phyloP scores from a whole-genome alignment of 2,113 vertebrate species.

The Spilogale gracilis region DNA sequence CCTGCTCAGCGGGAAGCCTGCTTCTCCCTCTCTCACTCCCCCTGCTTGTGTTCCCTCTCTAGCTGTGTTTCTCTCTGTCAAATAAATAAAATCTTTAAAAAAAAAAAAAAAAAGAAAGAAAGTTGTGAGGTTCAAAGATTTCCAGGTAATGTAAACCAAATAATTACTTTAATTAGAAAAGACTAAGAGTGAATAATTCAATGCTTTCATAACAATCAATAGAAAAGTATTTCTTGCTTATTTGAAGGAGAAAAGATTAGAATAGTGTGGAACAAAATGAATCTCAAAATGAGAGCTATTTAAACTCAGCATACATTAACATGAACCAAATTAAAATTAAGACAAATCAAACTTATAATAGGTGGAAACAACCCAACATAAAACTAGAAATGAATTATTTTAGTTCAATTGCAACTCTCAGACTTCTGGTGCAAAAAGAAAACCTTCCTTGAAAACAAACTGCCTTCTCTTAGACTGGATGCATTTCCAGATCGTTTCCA shows the following conservation, averaged over 20 bases:
- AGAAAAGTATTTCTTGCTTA: background rate
- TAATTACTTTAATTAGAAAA: slow-evolving; percentile 37
- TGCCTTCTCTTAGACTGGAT: slow-evolving; percentile 46
- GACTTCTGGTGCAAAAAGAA: slow-evolving; percentile 26
- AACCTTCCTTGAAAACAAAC: slow-evolving; percentile 45
- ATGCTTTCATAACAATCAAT: background rate
- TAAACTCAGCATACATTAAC: slow-evolving; percentile 34
- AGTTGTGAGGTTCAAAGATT: background rate
- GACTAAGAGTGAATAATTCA: background rate
- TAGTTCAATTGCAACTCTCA: slow-evolving; percentile 23
- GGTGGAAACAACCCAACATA: slow-evolving; percentile 50
- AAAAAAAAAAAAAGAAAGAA: background rate
- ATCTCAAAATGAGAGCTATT: slow-evolving; percentile 45
- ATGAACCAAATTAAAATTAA: slow-evolving; percentile 56
- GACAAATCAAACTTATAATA: slow-evolving; percentile 35
- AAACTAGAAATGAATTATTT: slow-evolving; percentile 32
- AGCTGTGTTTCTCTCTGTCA: too few species aligned
- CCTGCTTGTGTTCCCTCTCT: too few species aligned
- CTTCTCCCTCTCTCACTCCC: too few species aligned
- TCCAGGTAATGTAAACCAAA: slow-evolving; percentile 54
- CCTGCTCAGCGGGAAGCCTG: too few species aligned
- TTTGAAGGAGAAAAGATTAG: background rate
- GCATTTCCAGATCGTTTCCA: slow-evolving; percentile 29
- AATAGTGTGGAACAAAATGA: background rate
- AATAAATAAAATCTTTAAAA: too few species aligned